Evolutionary conservation across 92 coral and sea anemone species (phyloP).

Genomic region (Heliopora coerulea): DNA sequence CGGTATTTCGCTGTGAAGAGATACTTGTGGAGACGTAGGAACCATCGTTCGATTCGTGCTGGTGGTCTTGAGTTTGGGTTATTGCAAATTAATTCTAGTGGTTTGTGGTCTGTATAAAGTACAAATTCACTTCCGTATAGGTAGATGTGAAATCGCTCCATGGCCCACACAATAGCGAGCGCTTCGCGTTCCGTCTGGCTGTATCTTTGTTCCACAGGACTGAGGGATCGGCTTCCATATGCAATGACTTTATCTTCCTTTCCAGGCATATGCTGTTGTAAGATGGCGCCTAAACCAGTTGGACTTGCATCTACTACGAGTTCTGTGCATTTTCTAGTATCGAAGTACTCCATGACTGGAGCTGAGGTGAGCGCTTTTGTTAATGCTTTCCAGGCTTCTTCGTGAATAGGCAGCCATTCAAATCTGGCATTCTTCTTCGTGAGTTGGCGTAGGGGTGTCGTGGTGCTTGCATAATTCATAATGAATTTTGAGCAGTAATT

Average conservation of each 20-base stretch:
- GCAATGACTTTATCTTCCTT: background rate
- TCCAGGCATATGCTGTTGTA: background rate
- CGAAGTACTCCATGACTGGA: slow-evolving; percentile 4
- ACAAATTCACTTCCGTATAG: background rate
- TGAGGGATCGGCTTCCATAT: slow-evolving; percentile 3
- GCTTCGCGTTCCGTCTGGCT: background rate
- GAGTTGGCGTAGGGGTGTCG: slow-evolving; percentile 33
- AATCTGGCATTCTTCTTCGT: slow-evolving; percentile 13
- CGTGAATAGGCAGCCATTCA: background rate
- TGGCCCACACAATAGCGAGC: slow-evolving; percentile 15
- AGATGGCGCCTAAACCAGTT: background rate
- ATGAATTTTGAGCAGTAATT: background rate
- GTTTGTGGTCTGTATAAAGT: slow-evolving; percentile 11
- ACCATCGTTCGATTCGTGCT: slow-evolving; percentile 22
- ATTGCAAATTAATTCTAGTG: too few relatives aligned
- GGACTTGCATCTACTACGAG: background rate
- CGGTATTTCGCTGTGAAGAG: background rate
- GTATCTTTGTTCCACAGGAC: background rate
- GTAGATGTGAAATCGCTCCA: slow-evolving; percentile 9
- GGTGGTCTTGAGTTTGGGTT: slow-evolving; percentile 12
- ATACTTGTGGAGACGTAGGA: slow-evolving; percentile 16
- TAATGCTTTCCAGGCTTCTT: background rate
- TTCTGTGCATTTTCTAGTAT: background rate
- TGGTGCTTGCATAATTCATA: slow-evolving; percentile 10
- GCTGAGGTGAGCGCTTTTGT: background rate